These are phyloP conservation scores for Heliconius hortense DNA, from an alignment of 2,888 invertebrate species.

Conservation along the genomic window DNA sequence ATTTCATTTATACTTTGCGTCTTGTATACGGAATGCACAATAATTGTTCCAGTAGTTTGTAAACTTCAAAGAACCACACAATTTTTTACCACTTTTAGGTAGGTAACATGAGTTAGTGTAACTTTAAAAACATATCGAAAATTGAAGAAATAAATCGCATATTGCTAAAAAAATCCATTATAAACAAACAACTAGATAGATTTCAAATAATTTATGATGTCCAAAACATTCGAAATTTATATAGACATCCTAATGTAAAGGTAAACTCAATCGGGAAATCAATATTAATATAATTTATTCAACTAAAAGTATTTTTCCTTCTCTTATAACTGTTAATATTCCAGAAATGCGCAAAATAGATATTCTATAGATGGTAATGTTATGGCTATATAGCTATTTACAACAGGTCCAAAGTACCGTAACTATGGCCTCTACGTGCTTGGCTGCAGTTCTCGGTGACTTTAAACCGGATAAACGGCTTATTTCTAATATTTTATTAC, in stretches of 20 bases:
- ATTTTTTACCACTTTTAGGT: not conserved
- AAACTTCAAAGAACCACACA: not conserved
- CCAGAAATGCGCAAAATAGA: conserved; percentile 10
- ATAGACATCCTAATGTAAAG: too few relatives aligned
- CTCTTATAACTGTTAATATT: conserved; percentile 6
- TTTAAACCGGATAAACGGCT: conserved; percentile 51
- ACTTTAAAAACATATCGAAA: too few relatives aligned
- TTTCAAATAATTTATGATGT: too few relatives aligned
- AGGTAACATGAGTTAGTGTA: too few relatives aligned
- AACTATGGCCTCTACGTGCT: conserved; percentile 59
- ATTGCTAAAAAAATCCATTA: too few relatives aligned
- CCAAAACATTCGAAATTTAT: too few relatives aligned
- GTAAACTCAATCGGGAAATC: too few relatives aligned
- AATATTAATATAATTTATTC: too few relatives aligned
- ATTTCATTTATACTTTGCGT: conserved; percentile 41
- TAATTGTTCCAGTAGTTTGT: not conserved
- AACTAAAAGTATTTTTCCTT: not conserved
- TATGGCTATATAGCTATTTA: conserved; percentile 20
- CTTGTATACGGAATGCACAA: conserved; percentile 31
- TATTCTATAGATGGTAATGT: conserved; percentile 10
- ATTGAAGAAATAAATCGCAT: too few relatives aligned
- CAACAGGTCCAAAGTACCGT: conserved; percentile 63
- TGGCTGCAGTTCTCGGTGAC: conserved; percentile 43
- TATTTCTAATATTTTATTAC: conserved; percentile 53
- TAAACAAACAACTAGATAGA: too few relatives aligned